A percentile compares a stretch with the other conserved stretches of the same genome.
Evolutionary conservation across 2,888 invertebrate species (phyloP).

Genomic region (Portevinia maculata): DNA sequence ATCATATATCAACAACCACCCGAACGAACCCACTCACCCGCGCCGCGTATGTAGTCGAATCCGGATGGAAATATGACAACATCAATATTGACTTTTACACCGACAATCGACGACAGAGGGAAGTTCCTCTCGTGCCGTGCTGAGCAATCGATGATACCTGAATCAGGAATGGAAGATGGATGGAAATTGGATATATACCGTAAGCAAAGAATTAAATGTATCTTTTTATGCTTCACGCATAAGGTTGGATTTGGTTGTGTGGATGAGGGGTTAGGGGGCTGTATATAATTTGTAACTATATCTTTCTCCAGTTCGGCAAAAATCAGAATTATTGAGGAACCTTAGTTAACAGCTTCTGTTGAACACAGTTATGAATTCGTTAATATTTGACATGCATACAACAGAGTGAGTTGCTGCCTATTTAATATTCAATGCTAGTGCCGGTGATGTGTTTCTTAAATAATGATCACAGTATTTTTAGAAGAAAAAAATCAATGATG

Average conservation of each 20-base stretch:
- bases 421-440: conserved; percentile 1
- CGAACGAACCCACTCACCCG: neutral
- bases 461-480: conserved; percentile 21
- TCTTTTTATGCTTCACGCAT: neutral
- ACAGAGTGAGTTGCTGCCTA: neutral
- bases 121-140: conserved; percentile 90
- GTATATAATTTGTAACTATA: neutral
- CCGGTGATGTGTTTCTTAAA: conserved; percentile 5
- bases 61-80: conserved; percentile 89
- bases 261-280: neutral
- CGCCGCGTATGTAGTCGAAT: conserved; percentile 77
- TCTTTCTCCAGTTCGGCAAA: neutral
- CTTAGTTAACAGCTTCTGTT: neutral
- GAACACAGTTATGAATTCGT: conserved; percentile 17
- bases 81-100: conserved; percentile 90
- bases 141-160: conserved; percentile 89
- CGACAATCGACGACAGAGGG: conserved; percentile 91
- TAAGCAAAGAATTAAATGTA: conserved; percentile 84
- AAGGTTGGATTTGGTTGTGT: neutral
- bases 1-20: conserved; percentile 10
- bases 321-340: conserved; percentile 20
- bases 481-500: too few relatives aligned
- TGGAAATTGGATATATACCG: conserved; percentile 93
- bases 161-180: conserved; percentile 90
- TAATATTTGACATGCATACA: conserved; percentile 21